Base-by-base conservation (phyloP, 2,888 invertebrate genomes). In the Tribolium freemani region DNA sequence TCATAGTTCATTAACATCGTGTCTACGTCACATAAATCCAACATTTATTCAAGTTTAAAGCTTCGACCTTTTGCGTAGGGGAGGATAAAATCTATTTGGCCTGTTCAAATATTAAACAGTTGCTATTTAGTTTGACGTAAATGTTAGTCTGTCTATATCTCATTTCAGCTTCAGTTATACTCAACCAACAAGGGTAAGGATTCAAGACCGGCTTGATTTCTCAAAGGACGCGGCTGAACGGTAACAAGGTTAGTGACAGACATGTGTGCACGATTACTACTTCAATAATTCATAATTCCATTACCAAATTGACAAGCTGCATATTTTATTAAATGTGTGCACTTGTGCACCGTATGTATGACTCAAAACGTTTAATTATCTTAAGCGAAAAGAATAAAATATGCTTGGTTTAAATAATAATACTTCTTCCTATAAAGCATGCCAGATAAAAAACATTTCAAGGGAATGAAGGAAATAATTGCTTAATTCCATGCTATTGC, bases 31-130 rank as follows among this genome's bases (percentile, higher is more conserved):
- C 70, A 75, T 73, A 72, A 73, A 78, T 73, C 73, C 68, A 75
- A 72, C 74, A 74, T 76, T 77, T 76, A 73, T 73, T 72, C 69
- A 76, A 76, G 72, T 76, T 78, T 75, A 73, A 76, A 77, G 71
- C 72, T 58, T 71, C 74, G 73, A 76, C 74, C 76, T 76, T 72
- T 72, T 56, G 45, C 66, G 63, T 69, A 60, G 66, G 71, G 68
- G 80, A 78, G 78, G 80, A 80, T 73, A 76, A 80, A 82, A 79
- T 82, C 83, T 81, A 81, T 83, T 83, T 81, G 78, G 77, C 77
- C 73, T 81, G 80, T 77, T 82, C 82, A 83, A 83, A 83, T 82
- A 83, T 83, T 83, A 81, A 83, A 78, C 80, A 80, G 77, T 78
- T 77, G 78, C 78, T 74, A 78, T 81, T 77, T 73, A 66, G 54